phyloP scores from a whole-genome alignment of 2,888 invertebrate species.

The Hirtodrosophila confusa region DNA sequence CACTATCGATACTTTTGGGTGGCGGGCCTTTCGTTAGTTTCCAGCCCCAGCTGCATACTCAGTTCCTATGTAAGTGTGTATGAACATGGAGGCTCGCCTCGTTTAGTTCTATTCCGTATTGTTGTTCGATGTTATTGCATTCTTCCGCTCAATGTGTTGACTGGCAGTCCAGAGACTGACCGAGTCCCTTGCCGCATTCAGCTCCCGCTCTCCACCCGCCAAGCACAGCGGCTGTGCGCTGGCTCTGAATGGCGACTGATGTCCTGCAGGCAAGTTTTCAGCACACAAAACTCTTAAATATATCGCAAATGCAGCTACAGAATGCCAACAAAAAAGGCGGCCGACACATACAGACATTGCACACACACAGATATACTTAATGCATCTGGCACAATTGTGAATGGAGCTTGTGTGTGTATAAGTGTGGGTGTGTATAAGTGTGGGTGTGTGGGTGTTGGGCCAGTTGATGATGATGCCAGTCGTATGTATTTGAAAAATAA shows the following conservation, averaged over 20 bases:
- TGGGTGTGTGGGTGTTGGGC: conserved; percentile 11
- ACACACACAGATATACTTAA: conserved; percentile 17
- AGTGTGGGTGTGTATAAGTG: conserved; percentile 7
- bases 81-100: conserved; percentile 12
- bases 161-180: conserved; percentile 25
- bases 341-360: conserved; percentile 6
- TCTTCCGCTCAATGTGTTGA: conserved; percentile 64
- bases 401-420: conserved; percentile 9
- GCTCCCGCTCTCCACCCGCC: conserved; percentile 14
- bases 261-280: conserved; percentile 73
- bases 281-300: conserved; percentile 62
- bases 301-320: conserved; percentile 48
- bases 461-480: conserved; percentile 26
- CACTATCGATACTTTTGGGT: too few relatives aligned
- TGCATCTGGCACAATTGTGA: conserved; percentile 31
- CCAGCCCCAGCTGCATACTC: too few relatives aligned
- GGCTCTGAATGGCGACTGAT: conserved; percentile 60
- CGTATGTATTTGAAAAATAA: conserved; percentile 47
- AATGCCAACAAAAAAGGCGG: conserved; percentile 9
- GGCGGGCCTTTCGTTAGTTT: too few relatives aligned
- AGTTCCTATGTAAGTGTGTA: background rate
- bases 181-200: conserved; percentile 2
- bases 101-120: conserved; percentile 26
- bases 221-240: conserved; percentile 4
- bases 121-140: conserved; percentile 63